Evolutionary conservation across 2,888 invertebrate species (phyloP), one percentile per base, ranked within the genome.

Genomic region (Lochmaea crataegi): DNA sequence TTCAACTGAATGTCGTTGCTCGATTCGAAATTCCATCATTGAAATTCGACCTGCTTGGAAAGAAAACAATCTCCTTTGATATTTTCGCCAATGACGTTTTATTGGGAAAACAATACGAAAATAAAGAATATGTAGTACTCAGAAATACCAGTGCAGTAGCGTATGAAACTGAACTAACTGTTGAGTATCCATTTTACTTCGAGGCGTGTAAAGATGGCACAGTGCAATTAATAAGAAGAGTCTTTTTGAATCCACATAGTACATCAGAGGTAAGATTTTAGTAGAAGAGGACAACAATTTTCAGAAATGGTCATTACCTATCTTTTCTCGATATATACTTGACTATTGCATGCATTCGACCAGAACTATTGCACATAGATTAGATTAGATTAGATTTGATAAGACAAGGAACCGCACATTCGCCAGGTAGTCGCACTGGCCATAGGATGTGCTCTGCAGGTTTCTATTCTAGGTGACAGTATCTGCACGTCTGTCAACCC

Each of bases 61-160:
- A 63, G 16, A 16, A 18, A 4, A 12, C 9, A 16, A 16, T 41
- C 1, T 14, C 42, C 1, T 41, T 63, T 0, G 16, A 42, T 51
- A 48, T 80, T 16, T 80, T 79, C 58, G 82, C 80, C 11, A 83
- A 81, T 60, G 82, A 83, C 18, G 67, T 83, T 5, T 67, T 79
- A 7, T 65, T 81, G 3, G 71, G 76, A 42, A 65, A 71, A 7
- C 64, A 74, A 41, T 73, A 64, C n/a, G 22, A 56, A 9, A 72
- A 74, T 41, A 60, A 68, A 60, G 70, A 76, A 18, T 72, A 71
- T 48, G 66, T 79, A 11, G 69, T 72, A 7, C 68, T 82, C 22
- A 76, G 78, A 64, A 83, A 83, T 63, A 71, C 72, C 11, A 78
- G 80, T 58, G 64, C 60, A n/a, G 74, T 79, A 12, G 22, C 68